phyloP scores from a whole-genome alignment of 2,113 vertebrate species.

The Antigone vipio region DNA sequence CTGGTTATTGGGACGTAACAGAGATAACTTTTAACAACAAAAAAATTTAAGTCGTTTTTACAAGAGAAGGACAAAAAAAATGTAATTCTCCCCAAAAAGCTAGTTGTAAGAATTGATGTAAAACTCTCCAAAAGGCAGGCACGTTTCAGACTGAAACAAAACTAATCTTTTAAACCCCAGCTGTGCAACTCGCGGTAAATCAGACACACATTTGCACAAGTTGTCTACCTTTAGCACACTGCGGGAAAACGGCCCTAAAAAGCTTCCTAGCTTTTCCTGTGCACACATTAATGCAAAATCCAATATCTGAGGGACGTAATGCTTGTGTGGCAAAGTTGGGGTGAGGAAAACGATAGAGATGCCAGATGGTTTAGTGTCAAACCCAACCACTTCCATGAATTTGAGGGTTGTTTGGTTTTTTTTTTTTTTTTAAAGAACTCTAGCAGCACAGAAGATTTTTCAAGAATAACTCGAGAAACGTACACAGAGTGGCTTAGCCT shows the following conservation, averaged over 20 bases:
- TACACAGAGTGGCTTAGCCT: neutral
- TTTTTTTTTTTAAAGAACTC: neutral
- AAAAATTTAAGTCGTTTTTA: neutral
- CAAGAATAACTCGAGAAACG: neutral
- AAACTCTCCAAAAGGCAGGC: neutral
- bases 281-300: neutral
- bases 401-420: neutral
- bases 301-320: fast-evolving
- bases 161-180: neutral
- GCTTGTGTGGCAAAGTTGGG: neutral
- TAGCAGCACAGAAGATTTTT: neutral
- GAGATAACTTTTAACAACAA: neutral
- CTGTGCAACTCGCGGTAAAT: neutral
- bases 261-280: neutral
- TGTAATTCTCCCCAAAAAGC: neutral
- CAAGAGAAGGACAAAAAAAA: neutral
- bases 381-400: neutral
- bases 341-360: neutral
- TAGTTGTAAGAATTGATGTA: neutral
- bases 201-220: neutral
- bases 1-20: neutral
- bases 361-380: neutral
- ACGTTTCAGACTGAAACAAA: neutral
- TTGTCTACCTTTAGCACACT: neutral
- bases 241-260: neutral